Percentiles rank a stretch among this genome's conserved stretches.
These are phyloP conservation scores for Panagrolaimus sp. DNA, from an alignment of 1,140 invertebrate species.

Conservation along the genomic window DNA sequence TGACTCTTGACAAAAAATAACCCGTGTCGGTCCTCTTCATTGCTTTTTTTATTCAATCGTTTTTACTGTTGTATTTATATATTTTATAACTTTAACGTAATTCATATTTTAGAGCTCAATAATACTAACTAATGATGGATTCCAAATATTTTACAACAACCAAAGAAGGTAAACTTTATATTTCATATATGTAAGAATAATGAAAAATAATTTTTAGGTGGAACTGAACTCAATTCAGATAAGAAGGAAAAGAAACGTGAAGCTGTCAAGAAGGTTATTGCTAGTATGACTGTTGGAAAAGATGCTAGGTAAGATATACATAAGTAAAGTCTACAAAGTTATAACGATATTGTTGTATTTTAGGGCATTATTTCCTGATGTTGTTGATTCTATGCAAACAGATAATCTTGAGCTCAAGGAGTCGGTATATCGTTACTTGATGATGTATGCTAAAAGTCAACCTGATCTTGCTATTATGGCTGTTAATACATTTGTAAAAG, in stretches of 20 bases:
- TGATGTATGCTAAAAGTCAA: slow-evolving; percentile 99
- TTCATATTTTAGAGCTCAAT: neutral
- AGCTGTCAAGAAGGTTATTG: slow-evolving; percentile 99
- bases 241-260: slow-evolving; percentile 99
- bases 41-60: too few relatives aligned
- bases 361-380: slow-evolving; percentile 89
- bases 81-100: too few relatives aligned
- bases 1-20: too few relatives aligned
- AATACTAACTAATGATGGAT: slow-evolving; percentile 76
- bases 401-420: slow-evolving; percentile 99
- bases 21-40: too few relatives aligned
- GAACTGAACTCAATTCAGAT: slow-evolving; percentile 97
- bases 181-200: too few relatives aligned
- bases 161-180: slow-evolving; percentile 72
- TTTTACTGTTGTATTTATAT: too few relatives aligned
- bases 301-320: slow-evolving; percentile 65
- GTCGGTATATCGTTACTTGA: slow-evolving; percentile 94
- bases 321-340: too few relatives aligned
- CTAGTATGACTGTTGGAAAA: slow-evolving; percentile 97
- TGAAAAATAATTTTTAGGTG: too few relatives aligned
- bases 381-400: slow-evolving; percentile 99
- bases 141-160: slow-evolving; percentile 99
- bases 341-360: too few relatives aligned
- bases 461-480: slow-evolving; percentile 99
- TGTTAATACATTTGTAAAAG: slow-evolving; percentile 99